Evolutionary conservation across 2,888 invertebrate genomes (phyloP).

Genomic region (Nomada ruficornis): DNA sequence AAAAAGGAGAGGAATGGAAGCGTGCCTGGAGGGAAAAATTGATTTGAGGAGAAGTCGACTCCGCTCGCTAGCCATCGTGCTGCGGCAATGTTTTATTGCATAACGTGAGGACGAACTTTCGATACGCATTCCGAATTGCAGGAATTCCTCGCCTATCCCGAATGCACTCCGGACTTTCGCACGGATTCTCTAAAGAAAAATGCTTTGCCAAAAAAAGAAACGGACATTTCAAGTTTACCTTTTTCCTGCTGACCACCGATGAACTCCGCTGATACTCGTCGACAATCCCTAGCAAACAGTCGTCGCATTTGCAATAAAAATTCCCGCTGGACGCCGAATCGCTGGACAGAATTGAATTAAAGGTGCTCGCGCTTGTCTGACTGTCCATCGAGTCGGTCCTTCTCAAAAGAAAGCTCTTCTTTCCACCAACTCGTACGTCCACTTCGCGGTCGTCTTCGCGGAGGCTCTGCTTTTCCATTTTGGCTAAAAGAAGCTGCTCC

Average conservation of each 20-base stretch:
- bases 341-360: slow-evolving; percentile 88
- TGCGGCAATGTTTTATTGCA: too few relatives aligned
- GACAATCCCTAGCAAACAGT: slow-evolving; percentile 92
- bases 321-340: slow-evolving; percentile 89
- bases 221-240: slow-evolving; percentile 77
- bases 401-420: slow-evolving; percentile 84
- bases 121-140: too few relatives aligned
- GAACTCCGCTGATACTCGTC: slow-evolving; percentile 87
- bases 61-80: too few relatives aligned
- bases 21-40: not conserved
- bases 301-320: slow-evolving; percentile 91
- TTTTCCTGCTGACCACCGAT: slow-evolving; percentile 75
- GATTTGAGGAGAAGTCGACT: not conserved
- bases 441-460: slow-evolving; percentile 63
- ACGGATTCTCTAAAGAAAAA: not conserved
- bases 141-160: too few relatives aligned
- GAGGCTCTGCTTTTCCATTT: slow-evolving; percentile 89
- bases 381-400: slow-evolving; percentile 91
- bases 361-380: slow-evolving; percentile 87
- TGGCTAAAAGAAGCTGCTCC: slow-evolving; percentile 92
- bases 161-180: not conserved
- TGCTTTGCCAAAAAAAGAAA: not conserved
- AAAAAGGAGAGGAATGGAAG: not conserved
- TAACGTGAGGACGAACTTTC: too few relatives aligned
- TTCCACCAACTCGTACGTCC: slow-evolving; percentile 80